A percentile compares a stretch with the other conserved stretches of the same genome.
phyloP scores from a whole-genome alignment of 2,113 vertebrate species.

The Sus scrofa region DNA sequence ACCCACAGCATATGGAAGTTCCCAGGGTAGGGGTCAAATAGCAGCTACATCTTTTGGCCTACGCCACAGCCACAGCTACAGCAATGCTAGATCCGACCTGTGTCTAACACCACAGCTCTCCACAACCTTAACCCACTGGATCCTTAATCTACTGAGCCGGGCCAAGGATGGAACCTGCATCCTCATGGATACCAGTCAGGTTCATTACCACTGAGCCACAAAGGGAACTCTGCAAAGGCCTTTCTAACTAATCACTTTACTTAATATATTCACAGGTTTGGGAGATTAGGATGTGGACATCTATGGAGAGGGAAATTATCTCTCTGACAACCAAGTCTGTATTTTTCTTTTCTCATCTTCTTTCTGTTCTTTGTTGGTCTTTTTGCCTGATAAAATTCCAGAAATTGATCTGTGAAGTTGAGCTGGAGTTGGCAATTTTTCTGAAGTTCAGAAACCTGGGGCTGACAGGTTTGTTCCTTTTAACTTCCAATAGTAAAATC shows the following conservation, averaged over 20 bases:
- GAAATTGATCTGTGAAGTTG: background rate
- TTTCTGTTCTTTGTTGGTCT: background rate
- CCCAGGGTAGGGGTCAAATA: no score
- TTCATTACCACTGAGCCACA: no score
- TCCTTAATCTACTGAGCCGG: no score
- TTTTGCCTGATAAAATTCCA: background rate
- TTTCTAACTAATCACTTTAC: background rate
- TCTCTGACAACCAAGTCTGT: background rate
- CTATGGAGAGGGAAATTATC: background rate
- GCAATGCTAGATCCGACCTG: no score
- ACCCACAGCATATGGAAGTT: no score
- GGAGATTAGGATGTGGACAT: background rate
- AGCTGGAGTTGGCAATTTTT: slow-evolving; percentile 17
- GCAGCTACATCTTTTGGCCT: no score
- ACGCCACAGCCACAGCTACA: no score
- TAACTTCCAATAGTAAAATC: background rate
- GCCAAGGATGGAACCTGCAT: no score
- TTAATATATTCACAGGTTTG: background rate
- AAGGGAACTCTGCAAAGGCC: background rate
- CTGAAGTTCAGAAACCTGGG: background rate
- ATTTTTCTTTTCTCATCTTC: background rate
- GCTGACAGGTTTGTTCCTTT: background rate
- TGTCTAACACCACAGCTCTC: no score
- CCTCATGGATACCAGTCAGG: no score
- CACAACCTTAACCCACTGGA: no score